Base-by-base conservation (phyloP, 2,113 vertebrate genomes). In the Daphoenositta chrysoptera region DNA sequence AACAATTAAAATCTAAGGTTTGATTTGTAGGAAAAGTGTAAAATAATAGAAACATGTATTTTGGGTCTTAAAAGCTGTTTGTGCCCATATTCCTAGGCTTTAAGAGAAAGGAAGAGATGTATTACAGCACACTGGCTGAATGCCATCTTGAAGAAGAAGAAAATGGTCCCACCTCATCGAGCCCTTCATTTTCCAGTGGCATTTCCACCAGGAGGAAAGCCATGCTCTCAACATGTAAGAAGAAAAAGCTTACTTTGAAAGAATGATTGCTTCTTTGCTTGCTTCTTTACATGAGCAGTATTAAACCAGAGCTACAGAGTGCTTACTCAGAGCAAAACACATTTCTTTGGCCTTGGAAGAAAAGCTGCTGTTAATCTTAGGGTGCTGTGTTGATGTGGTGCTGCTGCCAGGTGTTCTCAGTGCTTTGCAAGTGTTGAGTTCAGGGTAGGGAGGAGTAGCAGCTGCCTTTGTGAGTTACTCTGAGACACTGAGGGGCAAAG, bases 61-160 rank as follows among this genome's bases (percentile, higher is more conserved):
- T 82, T 42, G 42, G 0, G 22, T 68, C 90, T 70, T 44, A 61
- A 77, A 83, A 90, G 19, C 31, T 92, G 19, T 58, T 79, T 50
- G 4, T 91, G 17, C 19, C 4, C 89, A 3, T 91, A 7, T 95
- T 75, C 10, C 2, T 68, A 99, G 99, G 99, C 99, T 2, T 94
- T 99, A 39, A 97, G 99, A 87, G 99, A 99, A 61, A 98, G 99
- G 48, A 99, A 98, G 93, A 98, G 99, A 26, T 99, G 99, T n/a
- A 96, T 99, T 61, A 99, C 99, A 0, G 99, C 99, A 18, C 99
- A 99, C 73, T 99, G 99, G 99, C 97, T 99, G 54, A 99, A 99
- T 93, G 97, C 98, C 0, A 98, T 99, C 39, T 97, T 99, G 83
- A 99, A 99, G 97, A 99, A 97, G 97, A 99, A 98, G 97, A 98